Percentiles rank a stretch among this genome's conserved stretches.
Conservation (phyloP, 2,888 invertebrate genomes). For the Dynastes grantii region DNA sequence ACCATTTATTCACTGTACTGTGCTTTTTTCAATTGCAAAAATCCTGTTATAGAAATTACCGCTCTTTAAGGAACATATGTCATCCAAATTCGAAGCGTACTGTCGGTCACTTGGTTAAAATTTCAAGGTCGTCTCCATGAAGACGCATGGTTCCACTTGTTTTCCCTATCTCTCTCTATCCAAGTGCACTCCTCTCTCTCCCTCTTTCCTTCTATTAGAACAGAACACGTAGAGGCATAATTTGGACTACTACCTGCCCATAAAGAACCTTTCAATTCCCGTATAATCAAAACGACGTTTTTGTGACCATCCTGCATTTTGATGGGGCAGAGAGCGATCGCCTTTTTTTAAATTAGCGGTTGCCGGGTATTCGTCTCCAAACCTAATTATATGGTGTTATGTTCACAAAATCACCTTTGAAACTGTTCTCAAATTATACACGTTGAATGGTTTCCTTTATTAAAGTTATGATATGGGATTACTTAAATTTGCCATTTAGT, state of each 20-base stretch:
- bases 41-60: neutral
- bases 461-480: neutral
- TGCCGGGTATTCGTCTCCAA: constrained; percentile 43
- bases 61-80: no score
- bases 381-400: constrained; percentile 40
- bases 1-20: neutral
- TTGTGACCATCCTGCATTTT: constrained; percentile 51
- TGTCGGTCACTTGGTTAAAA: no score
- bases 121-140: no score
- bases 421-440: constrained; percentile 34
- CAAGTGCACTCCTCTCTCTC: no score
- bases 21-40: neutral
- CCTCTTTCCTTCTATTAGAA: no score
- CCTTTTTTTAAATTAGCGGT: constrained; percentile 57
- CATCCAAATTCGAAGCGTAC: no score
- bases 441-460: constrained; percentile 38
- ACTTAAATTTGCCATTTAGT: constrained; percentile 14
- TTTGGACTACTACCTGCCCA: constrained; percentile 32
- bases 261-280: constrained; percentile 29
- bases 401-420: constrained; percentile 25
- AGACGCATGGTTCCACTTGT: no score
- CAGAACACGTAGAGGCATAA: no score
- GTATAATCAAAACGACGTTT: constrained; percentile 46
- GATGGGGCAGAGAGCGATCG: constrained; percentile 56
- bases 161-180: no score